Conservation (phyloP, 2,113 vertebrate species). For the Hystrix brachyura region DNA sequence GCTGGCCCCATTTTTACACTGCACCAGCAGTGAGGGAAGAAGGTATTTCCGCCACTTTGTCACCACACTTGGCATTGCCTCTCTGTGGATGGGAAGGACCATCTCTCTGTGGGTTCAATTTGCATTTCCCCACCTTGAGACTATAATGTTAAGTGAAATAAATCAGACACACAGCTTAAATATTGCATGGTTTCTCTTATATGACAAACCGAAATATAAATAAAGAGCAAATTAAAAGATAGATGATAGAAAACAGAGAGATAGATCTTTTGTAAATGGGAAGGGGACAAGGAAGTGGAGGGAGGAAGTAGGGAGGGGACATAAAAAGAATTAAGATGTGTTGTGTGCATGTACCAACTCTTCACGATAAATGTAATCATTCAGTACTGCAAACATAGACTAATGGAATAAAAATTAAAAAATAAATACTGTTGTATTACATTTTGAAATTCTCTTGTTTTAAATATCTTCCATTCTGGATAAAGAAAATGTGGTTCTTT, state of each 20-base stretch:
- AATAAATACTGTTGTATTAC: not conserved
- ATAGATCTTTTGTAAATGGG: not conserved
- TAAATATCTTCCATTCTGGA: not conserved
- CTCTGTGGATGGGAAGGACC: not conserved
- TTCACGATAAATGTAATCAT: not conserved
- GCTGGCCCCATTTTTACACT: not conserved
- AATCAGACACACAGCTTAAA: not conserved
- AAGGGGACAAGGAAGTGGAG: not conserved
- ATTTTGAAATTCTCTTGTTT: not conserved
- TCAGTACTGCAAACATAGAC: not conserved
- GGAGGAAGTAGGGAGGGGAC: not conserved
- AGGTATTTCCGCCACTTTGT: accelerated
- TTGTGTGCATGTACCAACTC: not conserved
- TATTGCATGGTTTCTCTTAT: not conserved
- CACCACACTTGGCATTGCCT: not conserved
- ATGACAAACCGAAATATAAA: not conserved
- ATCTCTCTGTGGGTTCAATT: too few relatives aligned
- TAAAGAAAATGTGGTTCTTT: too few relatives aligned
- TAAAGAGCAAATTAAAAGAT: not conserved
- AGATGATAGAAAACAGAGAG: not conserved
- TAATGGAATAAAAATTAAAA: not conserved
- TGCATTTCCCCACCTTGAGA: not conserved
- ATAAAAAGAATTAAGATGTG: not conserved
- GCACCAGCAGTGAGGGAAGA: not conserved
- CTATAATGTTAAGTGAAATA: not conserved